Evolutionary conservation across 1,140 invertebrate genomes (phyloP).

Genomic region (Eulimnadia texana): DNA sequence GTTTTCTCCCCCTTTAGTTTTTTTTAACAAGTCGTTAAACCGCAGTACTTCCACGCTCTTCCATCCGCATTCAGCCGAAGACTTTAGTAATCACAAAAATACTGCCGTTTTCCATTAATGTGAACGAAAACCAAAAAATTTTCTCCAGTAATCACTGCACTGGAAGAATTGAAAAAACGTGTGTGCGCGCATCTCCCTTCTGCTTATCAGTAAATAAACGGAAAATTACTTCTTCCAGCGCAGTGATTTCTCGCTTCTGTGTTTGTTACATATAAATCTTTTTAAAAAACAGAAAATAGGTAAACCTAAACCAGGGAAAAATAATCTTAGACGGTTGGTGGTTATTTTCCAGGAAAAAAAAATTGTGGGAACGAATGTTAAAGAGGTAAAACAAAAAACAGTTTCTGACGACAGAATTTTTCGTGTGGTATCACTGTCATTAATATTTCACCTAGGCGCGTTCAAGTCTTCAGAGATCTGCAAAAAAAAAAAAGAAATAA

Average conservation of each 20-base stretch:
- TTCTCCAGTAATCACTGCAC: too few relatives aligned
- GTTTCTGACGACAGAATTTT: background rate
- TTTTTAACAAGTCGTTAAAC: too few relatives aligned
- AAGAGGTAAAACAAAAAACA: background rate
- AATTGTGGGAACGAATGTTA: background rate
- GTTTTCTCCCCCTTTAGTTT: background rate
- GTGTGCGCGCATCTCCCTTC: background rate
- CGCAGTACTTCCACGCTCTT: too few relatives aligned
- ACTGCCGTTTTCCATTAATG: too few relatives aligned
- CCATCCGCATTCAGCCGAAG: too few relatives aligned
- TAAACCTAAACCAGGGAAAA: background rate
- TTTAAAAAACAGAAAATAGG: background rate
- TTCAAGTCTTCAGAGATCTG: conserved; percentile 8
- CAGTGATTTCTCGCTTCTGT: background rate
- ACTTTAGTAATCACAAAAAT: too few relatives aligned
- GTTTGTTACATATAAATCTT: background rate
- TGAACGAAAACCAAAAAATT: too few relatives aligned
- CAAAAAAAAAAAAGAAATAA: background rate
- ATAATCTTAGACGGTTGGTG: background rate
- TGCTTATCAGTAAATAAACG: background rate
- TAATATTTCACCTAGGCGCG: conserved; percentile 9
- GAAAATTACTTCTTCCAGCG: background rate
- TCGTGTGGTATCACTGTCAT: conserved; percentile 11
- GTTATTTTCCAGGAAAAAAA: background rate
- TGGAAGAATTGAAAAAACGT: background rate